phyloP scores from a whole-genome alignment of 1,140 invertebrate genomes.

The Dendrolimus punctatus region DNA sequence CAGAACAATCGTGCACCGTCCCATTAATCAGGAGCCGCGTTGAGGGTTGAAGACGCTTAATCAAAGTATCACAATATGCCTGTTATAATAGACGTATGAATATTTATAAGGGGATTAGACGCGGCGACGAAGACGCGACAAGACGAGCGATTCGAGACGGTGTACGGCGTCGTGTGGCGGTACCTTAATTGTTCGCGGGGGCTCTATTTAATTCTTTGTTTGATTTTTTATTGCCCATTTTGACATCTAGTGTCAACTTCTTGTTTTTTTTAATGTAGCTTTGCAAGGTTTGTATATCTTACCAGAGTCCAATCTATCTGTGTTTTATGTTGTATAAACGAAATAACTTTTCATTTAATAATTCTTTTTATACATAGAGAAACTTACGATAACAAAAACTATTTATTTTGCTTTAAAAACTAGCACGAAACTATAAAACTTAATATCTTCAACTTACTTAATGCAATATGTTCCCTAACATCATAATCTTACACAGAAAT shows the following conservation, averaged over 20 bases:
- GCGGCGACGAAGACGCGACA: slow-evolving; percentile 23
- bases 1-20: neutral
- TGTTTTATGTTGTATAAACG: slow-evolving; percentile 3
- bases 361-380: neutral
- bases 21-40: slow-evolving; percentile 39
- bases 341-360: too few relatives aligned
- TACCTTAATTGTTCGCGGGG: slow-evolving; percentile 39
- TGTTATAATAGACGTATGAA: slow-evolving; percentile 51
- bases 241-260: too few relatives aligned
- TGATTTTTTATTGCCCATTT: slow-evolving; percentile 16
- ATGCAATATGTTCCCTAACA: slow-evolving; percentile 45
- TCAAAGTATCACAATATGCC: slow-evolving; percentile 65
- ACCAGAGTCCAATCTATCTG: neutral
- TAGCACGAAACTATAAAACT: slow-evolving; percentile 28
- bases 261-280: too few relatives aligned
- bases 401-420: neutral
- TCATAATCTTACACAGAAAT: slow-evolving; percentile 68
- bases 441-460: slow-evolving; percentile 29
- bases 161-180: slow-evolving; percentile 19
- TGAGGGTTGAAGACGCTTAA: slow-evolving; percentile 53
- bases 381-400: neutral
- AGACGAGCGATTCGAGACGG: slow-evolving; percentile 33
- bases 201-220: slow-evolving; percentile 18
- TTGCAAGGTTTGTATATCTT: too few relatives aligned
- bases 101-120: slow-evolving; percentile 62